Evolutionary conservation across 2,888 invertebrate species (phyloP).

Genomic region (Amphimallon solstitiale): DNA sequence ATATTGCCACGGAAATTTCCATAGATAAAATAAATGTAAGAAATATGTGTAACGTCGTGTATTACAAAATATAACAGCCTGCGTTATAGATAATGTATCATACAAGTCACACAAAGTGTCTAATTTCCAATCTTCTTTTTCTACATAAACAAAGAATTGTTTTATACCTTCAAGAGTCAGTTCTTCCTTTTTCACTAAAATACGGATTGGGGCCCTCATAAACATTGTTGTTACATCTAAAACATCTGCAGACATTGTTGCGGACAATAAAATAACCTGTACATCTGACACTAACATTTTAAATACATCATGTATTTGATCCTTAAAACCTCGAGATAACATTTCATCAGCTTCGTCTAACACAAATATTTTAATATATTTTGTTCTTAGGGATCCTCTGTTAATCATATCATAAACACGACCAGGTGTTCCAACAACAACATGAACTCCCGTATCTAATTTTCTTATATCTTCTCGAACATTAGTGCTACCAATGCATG

Average conservation of each 20-base stretch:
- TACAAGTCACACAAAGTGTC: constrained; percentile 98
- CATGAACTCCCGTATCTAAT: constrained; percentile 93
- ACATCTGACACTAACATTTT: constrained; percentile 90
- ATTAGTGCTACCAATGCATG: constrained; percentile 99
- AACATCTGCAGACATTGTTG: constrained; percentile 98
- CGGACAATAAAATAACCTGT: constrained; percentile 95
- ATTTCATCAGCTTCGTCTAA: constrained; percentile 99
- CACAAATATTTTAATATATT: constrained; percentile 95
- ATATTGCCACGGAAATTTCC: too few species aligned
- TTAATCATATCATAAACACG: constrained; percentile 96
- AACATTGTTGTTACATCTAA: constrained; percentile 97
- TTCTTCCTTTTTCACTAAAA: constrained; percentile 98
- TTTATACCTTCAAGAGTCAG: constrained; percentile 95
- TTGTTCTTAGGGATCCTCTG: constrained; percentile 87
- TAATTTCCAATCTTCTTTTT: constrained; percentile 92
- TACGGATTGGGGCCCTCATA: constrained; percentile 96
- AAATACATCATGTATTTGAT: constrained; percentile 99
- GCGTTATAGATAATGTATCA: constrained; percentile 98
- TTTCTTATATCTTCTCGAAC: constrained; percentile 97
- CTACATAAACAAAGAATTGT: constrained; percentile 96
- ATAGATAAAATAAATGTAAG: too few species aligned
- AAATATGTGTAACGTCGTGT: too few species aligned
- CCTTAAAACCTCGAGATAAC: constrained; percentile 99
- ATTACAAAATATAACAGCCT: constrained; percentile 99
- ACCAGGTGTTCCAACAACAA: constrained; percentile 98